Evolutionary conservation across 2,888 invertebrate genomes (phyloP), one percentile per base, ranked within the genome.

Genomic region (Blastobasis adustella): DNA sequence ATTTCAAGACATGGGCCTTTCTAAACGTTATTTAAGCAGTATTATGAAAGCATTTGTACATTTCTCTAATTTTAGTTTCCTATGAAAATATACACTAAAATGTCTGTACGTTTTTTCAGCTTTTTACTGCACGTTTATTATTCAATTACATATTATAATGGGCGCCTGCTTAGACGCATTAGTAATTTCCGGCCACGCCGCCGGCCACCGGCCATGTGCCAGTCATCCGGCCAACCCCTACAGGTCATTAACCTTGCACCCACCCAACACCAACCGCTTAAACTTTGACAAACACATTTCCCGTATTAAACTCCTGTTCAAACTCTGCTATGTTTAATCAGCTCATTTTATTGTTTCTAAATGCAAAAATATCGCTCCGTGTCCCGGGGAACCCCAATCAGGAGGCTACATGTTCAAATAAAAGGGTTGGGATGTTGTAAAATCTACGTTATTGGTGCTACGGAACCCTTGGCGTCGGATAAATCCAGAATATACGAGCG

Each of bases 401-500:
- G 60, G 63, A 60, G 66, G 67, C 66, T 66, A 61, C 62, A 64
- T 65, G 70, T 65, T 60, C 73, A 82, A 82, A 81, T 77, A 81
- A 74, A 76, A 74, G 78, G 79, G 77, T 71, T 68, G 64, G 54
- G 60, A 23, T 23, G 23, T 23, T 59, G 63, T 61, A 62, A 69
- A 69, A 65, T 63, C 66, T 63, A 67, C 66, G 67, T 65, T 67
- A 67, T 66, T 64, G 64, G 63, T 60, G 55, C 54, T 53, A 52
- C 50, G 47, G 54, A 54, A 52, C 58, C 60, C 61, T 60, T 56
- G 50, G 58, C 58, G 63, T 52, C 48, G 61, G 60, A 59, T 57
- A 70, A 79, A 78, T 73, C 75, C 78, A 73, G 76, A 82, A 82
- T 82, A 79, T 76, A 78, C 78, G 75, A 63, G 71, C 69, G 73